phyloP scores from a whole-genome alignment of 2,113 vertebrate species.

The Menura novaehollandiae region DNA sequence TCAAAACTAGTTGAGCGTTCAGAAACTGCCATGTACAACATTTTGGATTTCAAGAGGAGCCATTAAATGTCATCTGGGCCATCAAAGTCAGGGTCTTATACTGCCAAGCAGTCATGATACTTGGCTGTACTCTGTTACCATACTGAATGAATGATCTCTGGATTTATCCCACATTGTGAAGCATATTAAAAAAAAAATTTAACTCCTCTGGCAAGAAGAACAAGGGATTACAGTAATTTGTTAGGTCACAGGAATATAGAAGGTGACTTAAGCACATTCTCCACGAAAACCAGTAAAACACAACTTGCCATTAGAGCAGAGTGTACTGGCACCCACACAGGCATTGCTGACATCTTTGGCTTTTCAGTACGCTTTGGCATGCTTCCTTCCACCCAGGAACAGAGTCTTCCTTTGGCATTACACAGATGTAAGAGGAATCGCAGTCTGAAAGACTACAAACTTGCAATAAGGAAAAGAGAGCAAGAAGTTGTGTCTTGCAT shows the following conservation, averaged over 20 bases:
- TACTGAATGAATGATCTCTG: background rate
- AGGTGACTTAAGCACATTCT: background rate
- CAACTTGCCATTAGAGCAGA: constrained; percentile 45
- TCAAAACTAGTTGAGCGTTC: background rate
- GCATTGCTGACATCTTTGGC: background rate
- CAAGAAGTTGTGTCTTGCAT: background rate
- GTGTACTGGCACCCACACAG: constrained; percentile 65
- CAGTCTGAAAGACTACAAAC: constrained; percentile 65
- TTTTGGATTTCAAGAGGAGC: background rate
- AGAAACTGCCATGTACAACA: background rate
- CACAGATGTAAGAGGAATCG: constrained; percentile 81
- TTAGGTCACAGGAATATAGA: background rate
- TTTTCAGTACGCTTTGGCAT: constrained; percentile 59
- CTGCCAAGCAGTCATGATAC: background rate
- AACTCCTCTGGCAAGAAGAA: background rate
- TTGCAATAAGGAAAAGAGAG: constrained; percentile 29
- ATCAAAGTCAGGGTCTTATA: background rate
- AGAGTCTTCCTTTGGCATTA: constrained; percentile 76
- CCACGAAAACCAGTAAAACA: background rate
- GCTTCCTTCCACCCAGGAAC: constrained; percentile 32
- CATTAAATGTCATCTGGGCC: background rate
- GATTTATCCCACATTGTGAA: background rate
- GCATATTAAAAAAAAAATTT: background rate
- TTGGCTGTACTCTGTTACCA: background rate
- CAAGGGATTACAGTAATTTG: background rate